These are phyloP conservation scores for Mastomys coucha DNA, from an alignment of 2,113 vertebrate genomes.

Conservation along the genomic window DNA sequence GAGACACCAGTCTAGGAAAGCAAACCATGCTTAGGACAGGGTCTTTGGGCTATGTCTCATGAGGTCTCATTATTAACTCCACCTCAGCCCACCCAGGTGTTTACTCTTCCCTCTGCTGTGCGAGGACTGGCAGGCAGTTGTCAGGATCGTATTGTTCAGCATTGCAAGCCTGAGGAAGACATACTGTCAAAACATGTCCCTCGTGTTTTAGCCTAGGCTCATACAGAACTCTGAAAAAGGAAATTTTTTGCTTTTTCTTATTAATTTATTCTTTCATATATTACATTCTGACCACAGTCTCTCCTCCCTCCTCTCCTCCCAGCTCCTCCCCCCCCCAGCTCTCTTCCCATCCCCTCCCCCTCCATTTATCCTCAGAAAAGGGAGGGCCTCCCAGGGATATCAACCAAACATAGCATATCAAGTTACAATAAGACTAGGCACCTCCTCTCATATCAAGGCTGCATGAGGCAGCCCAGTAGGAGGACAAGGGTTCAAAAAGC, in stretches of 20 bases:
- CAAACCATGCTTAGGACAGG: not conserved
- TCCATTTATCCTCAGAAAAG: not conserved
- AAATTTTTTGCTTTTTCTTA: not conserved
- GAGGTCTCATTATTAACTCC: not conserved
- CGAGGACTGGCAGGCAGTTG: not conserved
- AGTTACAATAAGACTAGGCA: not conserved
- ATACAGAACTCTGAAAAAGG: not conserved
- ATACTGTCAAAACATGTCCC: not conserved
- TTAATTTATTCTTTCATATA: not conserved
- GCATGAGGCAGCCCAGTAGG: not conserved
- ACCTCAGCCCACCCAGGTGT: not conserved
- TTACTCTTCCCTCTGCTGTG: not conserved
- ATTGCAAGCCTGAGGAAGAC: not conserved
- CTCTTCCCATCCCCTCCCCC: not conserved
- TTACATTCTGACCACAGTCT: not conserved
- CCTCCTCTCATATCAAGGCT: not conserved
- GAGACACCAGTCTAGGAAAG: no score
- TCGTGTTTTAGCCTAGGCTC: not conserved
- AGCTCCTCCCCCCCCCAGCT: not conserved
- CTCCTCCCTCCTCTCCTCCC: not conserved
- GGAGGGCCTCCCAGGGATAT: not conserved
- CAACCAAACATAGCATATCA: not conserved
- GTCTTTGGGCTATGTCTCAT: fast-evolving
- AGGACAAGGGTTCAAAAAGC: not conserved
- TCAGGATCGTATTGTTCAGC: not conserved